Base-by-base conservation (phyloP, 2,797 vertebrate species). In the Crenuchus spilurus region DNA sequence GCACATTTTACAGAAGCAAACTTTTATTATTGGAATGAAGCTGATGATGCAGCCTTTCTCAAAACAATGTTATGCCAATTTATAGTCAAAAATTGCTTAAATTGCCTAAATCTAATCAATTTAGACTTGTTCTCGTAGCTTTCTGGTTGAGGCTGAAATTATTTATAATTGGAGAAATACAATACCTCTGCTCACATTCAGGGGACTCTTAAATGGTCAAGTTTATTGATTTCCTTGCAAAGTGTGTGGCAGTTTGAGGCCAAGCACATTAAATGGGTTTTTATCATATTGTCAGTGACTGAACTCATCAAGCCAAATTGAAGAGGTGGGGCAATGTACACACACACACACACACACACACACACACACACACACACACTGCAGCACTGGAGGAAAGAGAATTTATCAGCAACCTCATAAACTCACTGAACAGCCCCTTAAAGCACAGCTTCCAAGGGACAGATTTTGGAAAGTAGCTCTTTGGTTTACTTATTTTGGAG, bases 201-300 rank as follows among this genome's bases (percentile, higher is more conserved):
- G 42, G n/a, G 57, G 54, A 74, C 52, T 39, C 28, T 70, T 33
- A 48, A 48, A 70, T 61, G 58, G 46, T 75, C 30, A 66, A 51
- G 58, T 31, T 20, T 65, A 80, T 80, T 41, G 68, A 81, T 78
- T 82, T 68, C n/a, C 41, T 44, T 72, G 66, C 52, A 62, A 61
- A 61, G 51, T 31, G 57, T 20, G 44, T 61, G 22, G 57, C 39
- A 69, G 63, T 69, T 70, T 77, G 22, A 69, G 64, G 58, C 49
- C 57, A 46, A 69, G 71, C 11, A 65, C 63, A 80, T 67, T 75
- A 72, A 75, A 77, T 42, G 7, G 16, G 48, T 35, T 70, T 77
- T 71, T 52, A 64, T 77, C 42, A 69, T 68, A 72, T 64, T 60
- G 62, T 77, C 75, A 75, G 55, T n/a, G 65, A 42, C 22, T 42